Evolutionary conservation across 2,888 invertebrate genomes (phyloP).

Genomic region (Aplocera efformata): DNA sequence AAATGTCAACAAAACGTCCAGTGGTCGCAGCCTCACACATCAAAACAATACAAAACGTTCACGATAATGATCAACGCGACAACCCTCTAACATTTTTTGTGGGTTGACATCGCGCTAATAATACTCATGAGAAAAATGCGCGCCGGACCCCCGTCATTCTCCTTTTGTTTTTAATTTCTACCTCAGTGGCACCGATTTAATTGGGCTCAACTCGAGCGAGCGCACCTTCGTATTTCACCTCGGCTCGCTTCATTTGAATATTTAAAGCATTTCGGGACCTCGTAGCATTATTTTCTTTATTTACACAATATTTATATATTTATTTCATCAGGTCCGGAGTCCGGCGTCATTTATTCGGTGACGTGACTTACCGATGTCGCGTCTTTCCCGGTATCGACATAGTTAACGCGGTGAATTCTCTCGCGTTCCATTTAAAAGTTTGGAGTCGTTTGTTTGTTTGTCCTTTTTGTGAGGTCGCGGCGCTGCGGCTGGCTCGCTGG

Average conservation of each 20-base stretch:
- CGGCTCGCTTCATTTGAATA: slow-evolving; percentile 79
- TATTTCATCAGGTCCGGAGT: slow-evolving; percentile 73
- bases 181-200: slow-evolving; percentile 81
- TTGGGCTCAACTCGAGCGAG: slow-evolving; percentile 77
- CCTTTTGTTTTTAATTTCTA: slow-evolving; percentile 81
- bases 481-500: slow-evolving; percentile 26
- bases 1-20: slow-evolving; percentile 69
- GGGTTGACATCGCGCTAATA: slow-evolving; percentile 79
- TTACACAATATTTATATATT: slow-evolving; percentile 79
- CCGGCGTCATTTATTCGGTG: slow-evolving; percentile 76
- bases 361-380: slow-evolving; percentile 79
- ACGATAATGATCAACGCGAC: slow-evolving; percentile 75
- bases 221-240: slow-evolving; percentile 80
- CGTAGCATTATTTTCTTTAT: slow-evolving; percentile 75
- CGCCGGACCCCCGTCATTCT: slow-evolving; percentile 73
- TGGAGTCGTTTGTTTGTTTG: slow-evolving; percentile 63
- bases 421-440: slow-evolving; percentile 77
- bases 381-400: slow-evolving; percentile 79
- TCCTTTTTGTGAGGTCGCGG: slow-evolving; percentile 60
- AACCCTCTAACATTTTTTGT: slow-evolving; percentile 76
- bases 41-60: slow-evolving; percentile 79
- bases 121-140: slow-evolving; percentile 80
- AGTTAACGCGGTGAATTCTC: slow-evolving; percentile 77
- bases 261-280: slow-evolving; percentile 77
- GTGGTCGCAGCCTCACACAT: slow-evolving; percentile 62